Conservation (phyloP, 1,140 invertebrate species). For the Triops longicaudatus region DNA sequence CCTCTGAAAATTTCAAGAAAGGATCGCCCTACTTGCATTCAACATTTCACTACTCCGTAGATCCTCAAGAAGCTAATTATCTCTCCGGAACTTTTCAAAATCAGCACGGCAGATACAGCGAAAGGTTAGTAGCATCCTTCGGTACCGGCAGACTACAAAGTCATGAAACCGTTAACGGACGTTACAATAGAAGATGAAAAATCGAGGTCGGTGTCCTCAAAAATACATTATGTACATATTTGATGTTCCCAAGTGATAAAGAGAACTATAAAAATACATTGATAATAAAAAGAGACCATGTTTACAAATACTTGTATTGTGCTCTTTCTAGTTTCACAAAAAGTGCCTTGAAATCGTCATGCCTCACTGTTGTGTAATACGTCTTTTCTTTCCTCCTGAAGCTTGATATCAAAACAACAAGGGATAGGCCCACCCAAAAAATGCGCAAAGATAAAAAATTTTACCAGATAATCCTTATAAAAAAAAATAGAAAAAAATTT, state of each 20-base stretch:
- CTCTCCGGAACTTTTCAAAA: background rate
- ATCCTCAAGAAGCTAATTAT: background rate
- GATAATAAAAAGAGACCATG: background rate
- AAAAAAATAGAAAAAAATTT: background rate
- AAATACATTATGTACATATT: background rate
- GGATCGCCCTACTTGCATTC: background rate
- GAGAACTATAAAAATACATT: background rate
- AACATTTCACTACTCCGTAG: background rate
- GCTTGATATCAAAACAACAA: background rate
- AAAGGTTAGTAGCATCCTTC: background rate
- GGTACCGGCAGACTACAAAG: background rate
- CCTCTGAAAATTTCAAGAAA: background rate
- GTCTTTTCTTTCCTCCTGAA: background rate
- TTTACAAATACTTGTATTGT: slow-evolving; percentile 9
- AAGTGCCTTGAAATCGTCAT: slow-evolving; percentile 1
- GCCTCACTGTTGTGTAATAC: background rate
- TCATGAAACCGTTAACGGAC: background rate
- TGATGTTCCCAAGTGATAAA: background rate
- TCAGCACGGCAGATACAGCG: background rate
- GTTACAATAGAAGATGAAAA: background rate
- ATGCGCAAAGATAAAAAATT: background rate
- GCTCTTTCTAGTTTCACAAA: background rate
- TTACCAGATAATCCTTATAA: background rate
- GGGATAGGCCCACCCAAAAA: background rate
- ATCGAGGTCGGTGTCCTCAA: background rate